Evolutionary conservation across 1,140 invertebrate genomes (phyloP).

Genomic region (Heliothis subflexa): DNA sequence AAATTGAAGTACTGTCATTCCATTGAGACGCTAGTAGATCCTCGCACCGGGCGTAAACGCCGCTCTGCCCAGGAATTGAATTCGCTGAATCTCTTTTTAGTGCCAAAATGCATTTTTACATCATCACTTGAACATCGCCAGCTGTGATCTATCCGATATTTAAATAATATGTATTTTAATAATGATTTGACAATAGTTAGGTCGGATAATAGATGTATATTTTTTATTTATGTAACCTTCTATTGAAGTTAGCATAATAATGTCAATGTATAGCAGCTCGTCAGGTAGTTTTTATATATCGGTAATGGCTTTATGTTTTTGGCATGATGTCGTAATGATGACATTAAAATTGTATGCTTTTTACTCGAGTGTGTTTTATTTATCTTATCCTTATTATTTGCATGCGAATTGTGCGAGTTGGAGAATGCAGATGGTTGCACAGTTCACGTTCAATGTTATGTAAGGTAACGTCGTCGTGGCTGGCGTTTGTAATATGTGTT

Average conservation of each 20-base stretch:
- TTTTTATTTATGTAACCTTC: conserved; percentile 82
- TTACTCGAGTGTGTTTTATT: conserved; percentile 79
- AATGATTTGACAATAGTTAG: conserved; percentile 66
- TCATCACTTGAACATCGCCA: conserved; percentile 65
- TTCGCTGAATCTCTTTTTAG: conserved; percentile 74
- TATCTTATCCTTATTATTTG: conserved; percentile 67
- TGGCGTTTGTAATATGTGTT: conserved; percentile 39
- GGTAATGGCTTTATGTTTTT: conserved; percentile 80
- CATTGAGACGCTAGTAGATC: conserved; percentile 55
- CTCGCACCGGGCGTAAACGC: conserved; percentile 25
- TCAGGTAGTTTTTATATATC: conserved; percentile 61
- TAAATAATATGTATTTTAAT: conserved; percentile 64
- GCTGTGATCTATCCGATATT: conserved; percentile 75
- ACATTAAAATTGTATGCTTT: conserved; percentile 85
- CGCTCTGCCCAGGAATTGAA: conserved; percentile 45
- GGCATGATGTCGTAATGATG: conserved; percentile 80
- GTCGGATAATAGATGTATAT: conserved; percentile 75
- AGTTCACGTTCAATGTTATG: conserved; percentile 65
- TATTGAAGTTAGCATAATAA: conserved; percentile 79
- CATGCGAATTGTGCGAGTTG: conserved; percentile 66
- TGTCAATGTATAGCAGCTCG: conserved; percentile 68
- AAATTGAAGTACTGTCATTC: conserved; percentile 72
- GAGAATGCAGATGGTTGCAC: conserved; percentile 77
- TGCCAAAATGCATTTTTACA: conserved; percentile 78
- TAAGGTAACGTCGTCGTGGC: conserved; percentile 50